Conservation (phyloP, 2,888 invertebrate species). For the Pterostichus niger region DNA sequence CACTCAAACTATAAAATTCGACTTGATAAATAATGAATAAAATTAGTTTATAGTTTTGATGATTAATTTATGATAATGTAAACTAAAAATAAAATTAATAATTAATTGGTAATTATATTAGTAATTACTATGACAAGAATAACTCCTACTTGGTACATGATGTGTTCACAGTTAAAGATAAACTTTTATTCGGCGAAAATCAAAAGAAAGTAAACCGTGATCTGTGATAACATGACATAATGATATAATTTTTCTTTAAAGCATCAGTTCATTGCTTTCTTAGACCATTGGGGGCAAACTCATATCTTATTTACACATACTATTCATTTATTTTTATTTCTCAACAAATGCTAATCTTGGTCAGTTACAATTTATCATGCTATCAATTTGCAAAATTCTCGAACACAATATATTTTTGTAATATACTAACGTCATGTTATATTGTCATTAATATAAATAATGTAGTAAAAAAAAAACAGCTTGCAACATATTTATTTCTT, state of each 20-base stretch:
- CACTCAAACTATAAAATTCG: too few relatives aligned
- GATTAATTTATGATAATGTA: too few relatives aligned
- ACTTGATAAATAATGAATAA: too few relatives aligned
- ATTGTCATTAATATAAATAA: constrained; percentile 47
- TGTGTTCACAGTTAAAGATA: background rate
- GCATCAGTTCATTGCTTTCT: constrained; percentile 47
- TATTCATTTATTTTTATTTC: constrained; percentile 11
- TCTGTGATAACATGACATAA: constrained; percentile 49
- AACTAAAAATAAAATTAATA: too few relatives aligned
- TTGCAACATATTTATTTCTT: constrained; percentile 43
- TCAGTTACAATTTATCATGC: background rate
- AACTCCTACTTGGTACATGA: background rate
- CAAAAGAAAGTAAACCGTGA: constrained; percentile 40
- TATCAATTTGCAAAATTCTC: background rate
- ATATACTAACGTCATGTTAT: constrained; percentile 30
- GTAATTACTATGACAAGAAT: too few relatives aligned
- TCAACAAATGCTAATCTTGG: constrained; percentile 16
- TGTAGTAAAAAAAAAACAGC: background rate
- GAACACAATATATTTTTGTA: background rate
- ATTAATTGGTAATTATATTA: too few relatives aligned
- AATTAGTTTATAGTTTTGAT: too few relatives aligned
- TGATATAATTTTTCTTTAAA: constrained; percentile 19
- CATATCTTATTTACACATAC: constrained; percentile 26
- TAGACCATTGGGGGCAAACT: constrained; percentile 35
- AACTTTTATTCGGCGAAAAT: constrained; percentile 33